Conservation (phyloP, 2,888 invertebrate genomes). For the Hypselothyrea guttata region DNA sequence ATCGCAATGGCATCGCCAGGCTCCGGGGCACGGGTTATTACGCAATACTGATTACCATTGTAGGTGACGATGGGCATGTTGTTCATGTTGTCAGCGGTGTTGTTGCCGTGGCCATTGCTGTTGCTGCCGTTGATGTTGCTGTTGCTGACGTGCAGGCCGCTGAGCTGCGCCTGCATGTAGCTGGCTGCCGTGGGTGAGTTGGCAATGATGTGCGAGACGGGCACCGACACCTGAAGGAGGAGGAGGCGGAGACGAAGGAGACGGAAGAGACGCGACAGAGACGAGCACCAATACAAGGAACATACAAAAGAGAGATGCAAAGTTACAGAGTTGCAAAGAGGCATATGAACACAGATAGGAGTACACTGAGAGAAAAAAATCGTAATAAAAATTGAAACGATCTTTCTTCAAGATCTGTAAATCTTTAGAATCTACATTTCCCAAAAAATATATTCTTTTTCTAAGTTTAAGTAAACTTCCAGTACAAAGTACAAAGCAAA, state of each 20-base stretch:
- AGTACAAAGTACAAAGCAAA: too few relatives aligned
- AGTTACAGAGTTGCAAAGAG: not conserved
- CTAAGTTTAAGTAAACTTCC: too few relatives aligned
- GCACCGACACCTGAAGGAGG: constrained; percentile 76
- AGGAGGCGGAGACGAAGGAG: constrained; percentile 35
- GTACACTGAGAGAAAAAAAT: too few relatives aligned
- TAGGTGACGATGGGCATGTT: constrained; percentile 79
- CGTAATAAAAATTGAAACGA: too few relatives aligned
- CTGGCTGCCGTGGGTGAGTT: constrained; percentile 79
- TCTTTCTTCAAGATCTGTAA: too few relatives aligned
- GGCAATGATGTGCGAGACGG: constrained; percentile 79
- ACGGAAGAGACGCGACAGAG: constrained; percentile 30
- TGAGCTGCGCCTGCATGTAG: constrained; percentile 79
- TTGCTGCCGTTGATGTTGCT: constrained; percentile 28
- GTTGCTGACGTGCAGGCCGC: constrained; percentile 55
- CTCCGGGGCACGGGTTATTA: constrained; percentile 77
- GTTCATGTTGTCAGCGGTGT: constrained; percentile 44
- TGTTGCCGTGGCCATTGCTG: constrained; percentile 15
- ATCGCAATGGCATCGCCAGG: constrained; percentile 63
- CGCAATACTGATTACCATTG: constrained; percentile 79
- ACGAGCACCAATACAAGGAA: constrained; percentile 14
- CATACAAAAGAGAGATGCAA: constrained; percentile 22
- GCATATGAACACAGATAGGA: too few relatives aligned
- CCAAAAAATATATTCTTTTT: too few relatives aligned
- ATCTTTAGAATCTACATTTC: too few relatives aligned